phyloP scores from a whole-genome alignment of 2,797 vertebrate species.

The Diglossa cyanea region DNA sequence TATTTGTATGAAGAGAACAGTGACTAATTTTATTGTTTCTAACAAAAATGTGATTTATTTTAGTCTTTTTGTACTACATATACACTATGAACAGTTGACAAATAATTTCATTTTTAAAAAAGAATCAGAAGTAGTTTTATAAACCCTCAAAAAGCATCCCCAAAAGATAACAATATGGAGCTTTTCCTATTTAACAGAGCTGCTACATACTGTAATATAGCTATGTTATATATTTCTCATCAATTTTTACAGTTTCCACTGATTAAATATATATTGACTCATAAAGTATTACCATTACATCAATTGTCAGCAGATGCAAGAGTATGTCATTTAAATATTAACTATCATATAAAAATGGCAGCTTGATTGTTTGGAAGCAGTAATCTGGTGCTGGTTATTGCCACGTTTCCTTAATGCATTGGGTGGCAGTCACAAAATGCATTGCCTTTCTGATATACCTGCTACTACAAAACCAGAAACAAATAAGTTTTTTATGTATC shows the following conservation, averaged over 20 bases:
- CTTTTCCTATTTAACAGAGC: constrained; percentile 54
- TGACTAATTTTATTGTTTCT: constrained; percentile 74
- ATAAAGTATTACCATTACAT: constrained; percentile 89
- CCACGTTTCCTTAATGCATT: constrained; percentile 72
- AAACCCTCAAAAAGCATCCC: background rate
- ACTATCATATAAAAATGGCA: constrained; percentile 94
- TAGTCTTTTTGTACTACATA: background rate
- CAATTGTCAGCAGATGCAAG: constrained; percentile 88
- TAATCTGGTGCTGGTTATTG: constrained; percentile 78
- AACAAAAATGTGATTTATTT: constrained; percentile 56
- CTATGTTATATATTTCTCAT: constrained; percentile 82
- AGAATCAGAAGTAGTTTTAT: background rate
- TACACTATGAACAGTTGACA: background rate
- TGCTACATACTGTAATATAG: constrained; percentile 49
- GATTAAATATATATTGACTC: constrained; percentile 93
- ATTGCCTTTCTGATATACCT: constrained; percentile 23
- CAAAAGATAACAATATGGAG: constrained; percentile 29
- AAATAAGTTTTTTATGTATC: constrained; percentile 37
- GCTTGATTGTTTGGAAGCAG: constrained; percentile 87
- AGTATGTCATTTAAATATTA: constrained; percentile 92
- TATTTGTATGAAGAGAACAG: constrained; percentile 77
- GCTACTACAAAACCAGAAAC: constrained; percentile 17
- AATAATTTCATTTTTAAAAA: background rate
- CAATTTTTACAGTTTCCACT: constrained; percentile 89
- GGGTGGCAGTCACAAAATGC: constrained; percentile 58